Evolutionary conservation across 2,797 vertebrate genomes (phyloP).

Genomic region (Lithobates pipiens): DNA sequence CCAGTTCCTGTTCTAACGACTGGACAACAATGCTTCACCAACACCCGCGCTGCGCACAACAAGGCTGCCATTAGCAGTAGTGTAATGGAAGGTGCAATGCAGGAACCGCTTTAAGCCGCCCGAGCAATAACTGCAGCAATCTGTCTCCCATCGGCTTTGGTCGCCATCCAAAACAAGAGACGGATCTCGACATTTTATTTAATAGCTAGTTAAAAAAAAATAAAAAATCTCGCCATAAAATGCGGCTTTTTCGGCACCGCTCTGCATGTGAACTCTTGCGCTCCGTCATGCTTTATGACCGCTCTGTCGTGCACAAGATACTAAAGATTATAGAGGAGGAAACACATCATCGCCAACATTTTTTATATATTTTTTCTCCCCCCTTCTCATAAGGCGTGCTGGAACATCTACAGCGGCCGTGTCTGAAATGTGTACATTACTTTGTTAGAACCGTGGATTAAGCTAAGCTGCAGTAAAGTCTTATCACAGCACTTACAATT

Average conservation of each 20-base stretch:
- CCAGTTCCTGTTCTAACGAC: too few relatives aligned
- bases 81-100: too few relatives aligned
- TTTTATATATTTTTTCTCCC: background rate
- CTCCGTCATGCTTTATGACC: background rate
- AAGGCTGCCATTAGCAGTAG: too few relatives aligned
- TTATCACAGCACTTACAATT: too few relatives aligned
- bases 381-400: too few relatives aligned
- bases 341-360: background rate
- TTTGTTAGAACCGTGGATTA: too few relatives aligned
- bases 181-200: conserved; percentile 8
- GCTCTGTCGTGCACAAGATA: conserved; percentile 16
- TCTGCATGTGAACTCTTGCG: background rate
- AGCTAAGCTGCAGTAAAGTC: too few relatives aligned
- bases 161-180: background rate
- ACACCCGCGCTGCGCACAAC: too few relatives aligned
- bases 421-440: too few relatives aligned
- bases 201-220: background rate
- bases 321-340: conserved; percentile 10
- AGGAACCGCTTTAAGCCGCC: background rate
- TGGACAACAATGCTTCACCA: too few relatives aligned
- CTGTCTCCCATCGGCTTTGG: background rate
- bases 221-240: background rate
- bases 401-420: too few relatives aligned
- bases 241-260: background rate
- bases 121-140: background rate